Conservation (phyloP, 2,797 vertebrate species). For the Tapera naevia region DNA sequence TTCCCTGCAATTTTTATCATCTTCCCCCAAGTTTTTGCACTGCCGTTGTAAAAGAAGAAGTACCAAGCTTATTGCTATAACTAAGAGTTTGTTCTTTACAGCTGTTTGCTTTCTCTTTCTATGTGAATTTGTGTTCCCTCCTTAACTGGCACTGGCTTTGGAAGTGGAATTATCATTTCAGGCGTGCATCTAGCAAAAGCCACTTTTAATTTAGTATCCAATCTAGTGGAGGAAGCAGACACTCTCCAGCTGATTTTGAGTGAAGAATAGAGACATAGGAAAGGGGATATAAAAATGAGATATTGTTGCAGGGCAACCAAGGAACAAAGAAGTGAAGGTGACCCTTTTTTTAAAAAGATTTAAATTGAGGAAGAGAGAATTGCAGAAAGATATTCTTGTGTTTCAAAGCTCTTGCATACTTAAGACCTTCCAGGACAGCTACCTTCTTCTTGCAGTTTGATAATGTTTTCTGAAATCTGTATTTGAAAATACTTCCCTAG, state of each 20-base stretch:
- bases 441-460: neutral
- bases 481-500: neutral
- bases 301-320: neutral
- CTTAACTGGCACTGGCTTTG: neutral
- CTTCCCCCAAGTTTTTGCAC: neutral
- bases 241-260: neutral
- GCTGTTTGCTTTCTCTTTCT: neutral
- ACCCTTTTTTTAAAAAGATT: neutral
- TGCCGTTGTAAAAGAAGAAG: neutral
- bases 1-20: neutral
- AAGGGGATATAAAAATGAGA: neutral
- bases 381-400: neutral
- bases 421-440: neutral
- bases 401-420: neutral
- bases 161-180: neutral
- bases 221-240: neutral
- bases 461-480: neutral
- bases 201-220: neutral
- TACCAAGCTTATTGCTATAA: neutral
- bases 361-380: neutral
- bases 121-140: neutral
- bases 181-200: neutral
- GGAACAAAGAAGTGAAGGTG: neutral
- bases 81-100: neutral
- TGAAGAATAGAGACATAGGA: neutral